Conservation (phyloP, 2,888 invertebrate species). For the Agrotis ipsilon region DNA sequence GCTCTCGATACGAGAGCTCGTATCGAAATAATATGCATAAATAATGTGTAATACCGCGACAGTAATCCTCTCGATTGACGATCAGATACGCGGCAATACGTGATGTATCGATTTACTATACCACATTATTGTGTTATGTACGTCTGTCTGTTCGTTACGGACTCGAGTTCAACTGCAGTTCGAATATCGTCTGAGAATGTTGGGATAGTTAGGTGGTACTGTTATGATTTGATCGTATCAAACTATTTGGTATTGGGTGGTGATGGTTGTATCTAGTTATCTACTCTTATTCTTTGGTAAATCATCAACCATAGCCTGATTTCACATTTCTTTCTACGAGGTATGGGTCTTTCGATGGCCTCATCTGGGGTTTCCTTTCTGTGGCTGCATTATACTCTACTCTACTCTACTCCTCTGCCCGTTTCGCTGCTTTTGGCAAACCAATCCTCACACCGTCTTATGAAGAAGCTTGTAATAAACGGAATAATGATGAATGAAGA, state of each 20-base stretch:
- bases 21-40: conserved; percentile 70
- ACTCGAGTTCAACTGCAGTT: conserved; percentile 28
- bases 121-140: conserved; percentile 66
- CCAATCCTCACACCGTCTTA: too few relatives aligned
- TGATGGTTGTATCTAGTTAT: background rate
- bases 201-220: conserved; percentile 10
- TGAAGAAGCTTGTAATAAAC: too few relatives aligned
- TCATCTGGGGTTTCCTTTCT: too few relatives aligned
- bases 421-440: too few relatives aligned
- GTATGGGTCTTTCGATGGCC: too few relatives aligned
- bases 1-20: conserved; percentile 53
- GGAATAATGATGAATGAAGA: too few relatives aligned
- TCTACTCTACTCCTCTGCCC: too few relatives aligned
- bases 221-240: conserved; percentile 7
- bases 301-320: background rate
- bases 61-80: conserved; percentile 71
- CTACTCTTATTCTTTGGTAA: background rate
- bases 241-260: background rate
- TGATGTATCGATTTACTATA: conserved; percentile 74
- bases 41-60: conserved; percentile 69
- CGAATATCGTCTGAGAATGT: conserved; percentile 40
- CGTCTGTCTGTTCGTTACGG: conserved; percentile 58
- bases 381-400: too few relatives aligned
- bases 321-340: too few relatives aligned
- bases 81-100: conserved; percentile 71